phyloP scores from a whole-genome alignment of 2,113 vertebrate genomes.

The Megaptera novaeangliae region DNA sequence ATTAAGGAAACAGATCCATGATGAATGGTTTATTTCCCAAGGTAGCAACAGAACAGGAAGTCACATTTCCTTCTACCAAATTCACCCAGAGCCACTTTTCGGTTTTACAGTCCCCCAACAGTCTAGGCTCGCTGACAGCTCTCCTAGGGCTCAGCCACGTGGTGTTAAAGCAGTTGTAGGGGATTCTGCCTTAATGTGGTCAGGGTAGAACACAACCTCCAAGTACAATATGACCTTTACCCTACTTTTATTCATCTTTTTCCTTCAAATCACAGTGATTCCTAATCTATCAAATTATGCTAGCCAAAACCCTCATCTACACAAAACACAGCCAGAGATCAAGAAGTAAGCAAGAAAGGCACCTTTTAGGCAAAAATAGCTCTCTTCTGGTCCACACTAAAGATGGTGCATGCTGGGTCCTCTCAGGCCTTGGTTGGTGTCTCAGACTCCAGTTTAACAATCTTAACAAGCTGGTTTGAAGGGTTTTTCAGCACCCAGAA shows the following conservation, averaged over 20 bases:
- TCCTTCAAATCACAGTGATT: neutral
- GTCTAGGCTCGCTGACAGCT: accelerated
- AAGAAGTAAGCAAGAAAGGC: neutral
- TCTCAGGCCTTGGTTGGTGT: neutral
- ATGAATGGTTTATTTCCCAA: neutral
- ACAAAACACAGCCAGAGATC: neutral
- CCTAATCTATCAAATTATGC: neutral
- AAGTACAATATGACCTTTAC: neutral
- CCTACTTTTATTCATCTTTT: neutral
- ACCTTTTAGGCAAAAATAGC: neutral
- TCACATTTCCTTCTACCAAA: neutral
- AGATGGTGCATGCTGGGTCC: accelerated
- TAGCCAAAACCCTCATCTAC: neutral
- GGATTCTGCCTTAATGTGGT: neutral
- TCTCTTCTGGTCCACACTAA: neutral
- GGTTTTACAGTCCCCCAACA: neutral
- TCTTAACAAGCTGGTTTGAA: neutral
- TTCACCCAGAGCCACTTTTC: neutral
- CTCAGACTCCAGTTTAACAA: neutral
- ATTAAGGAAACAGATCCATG: neutral
- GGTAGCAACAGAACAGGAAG: neutral
- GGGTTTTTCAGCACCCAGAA: neutral
- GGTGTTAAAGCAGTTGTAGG: neutral
- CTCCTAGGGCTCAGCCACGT: neutral
- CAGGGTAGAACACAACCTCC: neutral